Percentiles rank a stretch among this genome's conserved stretches.
Conservation (phyloP, 2,797 vertebrate genomes). For the Balearica regulorum region DNA sequence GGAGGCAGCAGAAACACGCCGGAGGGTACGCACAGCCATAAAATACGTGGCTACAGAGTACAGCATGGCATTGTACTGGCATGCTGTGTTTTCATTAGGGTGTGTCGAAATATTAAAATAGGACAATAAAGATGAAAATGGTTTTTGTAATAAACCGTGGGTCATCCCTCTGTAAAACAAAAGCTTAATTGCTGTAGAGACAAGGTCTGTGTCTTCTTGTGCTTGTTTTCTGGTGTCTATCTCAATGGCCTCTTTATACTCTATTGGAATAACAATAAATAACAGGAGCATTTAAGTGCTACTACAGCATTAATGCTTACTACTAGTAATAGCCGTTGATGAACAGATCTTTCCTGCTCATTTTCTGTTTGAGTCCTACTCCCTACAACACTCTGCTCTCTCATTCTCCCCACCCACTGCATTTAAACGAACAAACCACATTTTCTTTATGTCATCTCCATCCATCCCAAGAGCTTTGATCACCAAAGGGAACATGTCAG, state of each 20-base stretch:
- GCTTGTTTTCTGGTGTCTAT: background rate
- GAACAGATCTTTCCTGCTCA: background rate
- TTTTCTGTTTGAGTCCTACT: background rate
- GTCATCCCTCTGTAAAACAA: background rate
- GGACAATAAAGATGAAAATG: background rate
- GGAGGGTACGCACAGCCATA: background rate
- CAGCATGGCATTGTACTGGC: background rate
- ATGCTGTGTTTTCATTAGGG: background rate
- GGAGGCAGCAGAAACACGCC: background rate
- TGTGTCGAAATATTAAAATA: background rate
- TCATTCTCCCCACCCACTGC: constrained; percentile 46
- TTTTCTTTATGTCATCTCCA: constrained; percentile 37
- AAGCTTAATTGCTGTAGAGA: background rate
- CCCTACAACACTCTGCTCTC: background rate
- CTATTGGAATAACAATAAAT: background rate
- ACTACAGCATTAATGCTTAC: background rate
- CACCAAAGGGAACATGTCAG: constrained; percentile 15
- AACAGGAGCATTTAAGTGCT: background rate
- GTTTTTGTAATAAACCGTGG: background rate
- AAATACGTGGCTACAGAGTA: background rate
- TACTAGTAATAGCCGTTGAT: background rate
- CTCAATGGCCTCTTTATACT: background rate
- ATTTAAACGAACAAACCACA: constrained; percentile 57
- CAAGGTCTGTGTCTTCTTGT: background rate
- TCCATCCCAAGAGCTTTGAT: constrained; percentile 49